Base-by-base conservation (phyloP, 2,113 vertebrate species). In the Platycercus adscitus region DNA sequence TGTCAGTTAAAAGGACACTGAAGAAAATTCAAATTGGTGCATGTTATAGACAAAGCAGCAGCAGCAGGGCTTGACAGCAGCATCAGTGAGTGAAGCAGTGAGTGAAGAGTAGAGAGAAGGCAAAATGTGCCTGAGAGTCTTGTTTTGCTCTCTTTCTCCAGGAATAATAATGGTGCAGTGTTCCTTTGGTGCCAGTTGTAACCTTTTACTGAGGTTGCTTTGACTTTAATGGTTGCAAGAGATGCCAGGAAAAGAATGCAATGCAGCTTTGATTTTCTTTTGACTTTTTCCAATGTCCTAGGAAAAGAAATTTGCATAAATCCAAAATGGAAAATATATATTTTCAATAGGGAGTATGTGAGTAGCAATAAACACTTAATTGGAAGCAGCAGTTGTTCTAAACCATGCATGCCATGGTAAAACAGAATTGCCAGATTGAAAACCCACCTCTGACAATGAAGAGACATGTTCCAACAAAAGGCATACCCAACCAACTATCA, bases 181-280 rank as follows among this genome's bases (percentile, higher is more conserved):
- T 44, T 93, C 60, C 43, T 91, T 88, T 61, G 69, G 76, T 80
- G 81, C 95, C 95, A 96, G 60, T 86, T 86, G 84, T 87, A 97
- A 96, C 85, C 87, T 96, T 95, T 95, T 96, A 93, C 73, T 88
- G 92, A 94, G 93, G 96, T 93, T 94, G 60, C 69, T 95, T 96
- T 83, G 66, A 90, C 60, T 95, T 86, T 90, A 97, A 96, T 35
- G 71, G 65, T 43, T 86, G 79, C 88, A 73, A 86, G 61, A 79
- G 72, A 88, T 81, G 88, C 91, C 96, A 95, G 79, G 72, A 94
- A 93, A 94, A 91, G 65, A 77, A 89, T 70, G 84, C 71, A 94
- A 84, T 70, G 69, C 63, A 75, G 46, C 26, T 73, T 86, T 81
- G 56, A 49, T 91, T 49, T 56, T 88, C 56, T 50, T 35, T 64